Conservation (phyloP, 2,888 invertebrate species). For the Linyphia triangularis region DNA sequence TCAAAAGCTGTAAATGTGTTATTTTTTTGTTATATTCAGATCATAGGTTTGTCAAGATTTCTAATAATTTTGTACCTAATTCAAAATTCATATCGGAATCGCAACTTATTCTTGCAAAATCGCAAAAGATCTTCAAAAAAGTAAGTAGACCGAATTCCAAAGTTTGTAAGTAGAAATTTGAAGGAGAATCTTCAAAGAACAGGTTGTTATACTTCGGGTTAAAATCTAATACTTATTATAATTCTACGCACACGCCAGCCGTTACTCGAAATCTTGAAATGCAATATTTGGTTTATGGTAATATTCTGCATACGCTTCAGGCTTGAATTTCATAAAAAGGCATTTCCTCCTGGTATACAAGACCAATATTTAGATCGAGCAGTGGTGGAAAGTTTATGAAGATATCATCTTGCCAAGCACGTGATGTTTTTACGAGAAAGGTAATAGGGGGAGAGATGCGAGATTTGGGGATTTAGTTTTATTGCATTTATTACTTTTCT, state of each 20-base stretch:
- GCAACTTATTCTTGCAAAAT: too few relatives aligned
- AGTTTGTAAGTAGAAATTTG: too few relatives aligned
- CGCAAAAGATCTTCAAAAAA: too few relatives aligned
- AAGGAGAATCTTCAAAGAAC: too few relatives aligned
- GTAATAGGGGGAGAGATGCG: slow-evolving; percentile 43
- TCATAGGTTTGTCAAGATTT: too few relatives aligned
- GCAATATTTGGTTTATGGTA: not conserved
- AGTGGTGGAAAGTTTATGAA: not conserved
- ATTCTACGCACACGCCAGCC: not conserved
- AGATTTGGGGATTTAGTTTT: slow-evolving; percentile 23
- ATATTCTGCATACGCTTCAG: not conserved
- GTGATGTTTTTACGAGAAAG: slow-evolving; percentile 35
- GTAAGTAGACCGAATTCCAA: too few relatives aligned
- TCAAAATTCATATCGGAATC: too few relatives aligned
- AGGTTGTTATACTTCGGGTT: too few relatives aligned
- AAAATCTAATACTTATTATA: not conserved
- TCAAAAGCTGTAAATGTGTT: too few relatives aligned
- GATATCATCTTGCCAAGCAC: slow-evolving; percentile 39
- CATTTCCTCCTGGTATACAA: not conserved
- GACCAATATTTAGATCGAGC: not conserved
- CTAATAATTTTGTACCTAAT: too few relatives aligned
- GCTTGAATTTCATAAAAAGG: not conserved
- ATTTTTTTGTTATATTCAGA: too few relatives aligned
- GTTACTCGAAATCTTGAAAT: not conserved
- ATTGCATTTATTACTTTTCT: too few relatives aligned